Conservation (phyloP, 1,140 invertebrate species). For the Macrobrachium nipponense region DNA sequence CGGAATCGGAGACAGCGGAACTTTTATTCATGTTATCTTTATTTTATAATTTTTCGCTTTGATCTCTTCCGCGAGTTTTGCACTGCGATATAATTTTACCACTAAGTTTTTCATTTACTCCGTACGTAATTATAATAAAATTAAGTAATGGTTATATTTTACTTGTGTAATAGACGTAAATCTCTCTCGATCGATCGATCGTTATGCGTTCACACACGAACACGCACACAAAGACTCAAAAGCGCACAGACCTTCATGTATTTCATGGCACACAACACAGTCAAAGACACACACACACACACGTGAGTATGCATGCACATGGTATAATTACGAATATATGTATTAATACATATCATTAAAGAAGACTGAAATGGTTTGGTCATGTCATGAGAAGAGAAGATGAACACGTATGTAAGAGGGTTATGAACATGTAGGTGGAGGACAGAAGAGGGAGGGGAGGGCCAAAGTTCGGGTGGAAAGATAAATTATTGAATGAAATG, state of each 20-base stretch:
- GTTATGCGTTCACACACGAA: neutral
- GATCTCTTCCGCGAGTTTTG: neutral
- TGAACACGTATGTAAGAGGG: too few species aligned
- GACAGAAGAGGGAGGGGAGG: too few species aligned
- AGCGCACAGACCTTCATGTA: neutral
- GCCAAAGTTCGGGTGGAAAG: too few species aligned
- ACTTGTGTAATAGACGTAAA: neutral
- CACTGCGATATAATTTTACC: too few species aligned
- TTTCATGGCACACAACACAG: neutral
- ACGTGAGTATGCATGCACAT: neutral
- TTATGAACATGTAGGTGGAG: too few species aligned
- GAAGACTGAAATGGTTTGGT: too few species aligned
- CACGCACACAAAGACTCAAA: neutral
- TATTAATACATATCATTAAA: neutral
- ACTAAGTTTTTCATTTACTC: too few species aligned
- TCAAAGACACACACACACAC: neutral
- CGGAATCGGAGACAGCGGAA: too few species aligned
- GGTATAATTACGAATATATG: neutral
- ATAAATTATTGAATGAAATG: too few species aligned
- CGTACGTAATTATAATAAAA: neutral
- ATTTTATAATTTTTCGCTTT: neutral
- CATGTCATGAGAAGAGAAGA: too few species aligned
- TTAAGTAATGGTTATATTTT: neutral
- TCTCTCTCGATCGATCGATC: conserved; percentile 21
- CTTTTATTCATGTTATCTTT: neutral